Evolutionary conservation across 2,113 vertebrate genomes (phyloP).

Genomic region (Saccopteryx leptura): DNA sequence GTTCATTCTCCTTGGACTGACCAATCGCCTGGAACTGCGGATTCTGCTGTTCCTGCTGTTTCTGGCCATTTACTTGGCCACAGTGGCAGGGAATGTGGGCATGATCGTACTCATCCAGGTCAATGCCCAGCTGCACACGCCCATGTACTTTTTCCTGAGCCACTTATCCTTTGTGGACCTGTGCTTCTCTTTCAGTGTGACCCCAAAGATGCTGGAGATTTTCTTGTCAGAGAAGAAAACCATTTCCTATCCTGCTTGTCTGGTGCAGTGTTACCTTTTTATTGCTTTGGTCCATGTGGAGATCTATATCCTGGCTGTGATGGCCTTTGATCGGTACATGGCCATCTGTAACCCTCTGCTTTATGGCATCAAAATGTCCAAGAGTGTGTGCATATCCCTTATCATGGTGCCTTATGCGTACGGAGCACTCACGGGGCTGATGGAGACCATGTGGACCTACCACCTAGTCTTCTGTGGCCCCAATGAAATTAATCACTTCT

Average conservation of each 20-base stretch:
- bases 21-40: constrained; percentile 10
- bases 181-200: constrained; percentile 88
- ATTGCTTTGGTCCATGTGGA: constrained; percentile 73
- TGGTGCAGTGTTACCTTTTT: constrained; percentile 83
- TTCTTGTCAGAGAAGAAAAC: constrained; percentile 78
- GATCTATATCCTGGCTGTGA: constrained; percentile 71
- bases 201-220: constrained; percentile 86
- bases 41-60: constrained; percentile 66
- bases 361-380: constrained; percentile 69
- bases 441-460: constrained; percentile 73
- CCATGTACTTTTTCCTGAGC: constrained; percentile 88
- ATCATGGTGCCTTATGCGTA: constrained; percentile 53
- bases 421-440: neutral
- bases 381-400: neutral
- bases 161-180: constrained; percentile 87
- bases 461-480: constrained; percentile 75
- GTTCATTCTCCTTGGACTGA: constrained; percentile 75
- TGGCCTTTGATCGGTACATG: constrained; percentile 78
- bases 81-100: constrained; percentile 82
- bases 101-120: constrained; percentile 77
- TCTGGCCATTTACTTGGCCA: constrained; percentile 80
- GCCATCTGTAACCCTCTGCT: constrained; percentile 77
- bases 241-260: constrained; percentile 84
- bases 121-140: constrained; percentile 82
- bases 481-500: constrained; percentile 61